Percentiles rank a stretch among this genome's conserved stretches.
These are phyloP conservation scores for Branchellion lobata DNA, from an alignment of 2,888 invertebrate genomes.

Conservation along the genomic window DNA sequence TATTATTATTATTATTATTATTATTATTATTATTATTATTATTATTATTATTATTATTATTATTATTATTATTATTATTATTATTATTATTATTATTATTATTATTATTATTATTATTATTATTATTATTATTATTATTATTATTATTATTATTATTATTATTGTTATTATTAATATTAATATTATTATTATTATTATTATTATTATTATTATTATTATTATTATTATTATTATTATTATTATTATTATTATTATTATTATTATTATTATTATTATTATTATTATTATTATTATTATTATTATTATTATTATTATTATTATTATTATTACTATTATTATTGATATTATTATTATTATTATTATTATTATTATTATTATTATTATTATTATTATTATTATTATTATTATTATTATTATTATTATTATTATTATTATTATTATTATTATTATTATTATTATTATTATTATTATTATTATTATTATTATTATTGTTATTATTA, in stretches of 20 bases:
- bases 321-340: neutral
- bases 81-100: neutral
- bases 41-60: neutral
- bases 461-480: neutral
- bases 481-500: neutral
- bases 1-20: neutral
- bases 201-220: neutral
- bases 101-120: neutral
- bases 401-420: neutral
- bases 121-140: neutral
- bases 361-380: neutral
- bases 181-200: neutral
- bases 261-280: neutral
- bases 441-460: neutral
- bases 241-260: neutral
- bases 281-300: neutral
- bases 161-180: neutral
- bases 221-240: neutral
- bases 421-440: neutral
- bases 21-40: neutral
- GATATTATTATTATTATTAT: neutral
- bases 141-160: neutral
- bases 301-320: neutral
- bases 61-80: neutral
- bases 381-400: neutral